Evolutionary conservation across 2,113 vertebrate genomes (phyloP).

Genomic region (Clarias batrachus): DNA sequence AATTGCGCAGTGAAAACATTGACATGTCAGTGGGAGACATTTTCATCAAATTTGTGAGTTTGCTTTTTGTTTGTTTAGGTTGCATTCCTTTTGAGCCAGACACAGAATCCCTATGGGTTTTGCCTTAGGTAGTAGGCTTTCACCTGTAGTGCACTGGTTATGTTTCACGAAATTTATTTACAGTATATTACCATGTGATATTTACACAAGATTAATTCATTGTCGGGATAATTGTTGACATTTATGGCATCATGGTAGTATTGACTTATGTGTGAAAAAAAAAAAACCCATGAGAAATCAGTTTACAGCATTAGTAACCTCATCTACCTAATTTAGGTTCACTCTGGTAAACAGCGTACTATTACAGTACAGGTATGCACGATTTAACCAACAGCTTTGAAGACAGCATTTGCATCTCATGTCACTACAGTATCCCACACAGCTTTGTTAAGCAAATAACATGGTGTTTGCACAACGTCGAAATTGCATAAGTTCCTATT

Average conservation of each 20-base stretch:
- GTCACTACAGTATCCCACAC: no score
- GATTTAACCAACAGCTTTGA: no score
- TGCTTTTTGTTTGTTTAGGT: background rate
- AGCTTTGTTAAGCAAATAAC: no score
- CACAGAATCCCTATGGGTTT: background rate
- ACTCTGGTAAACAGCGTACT: no score
- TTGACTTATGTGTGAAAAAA: background rate
- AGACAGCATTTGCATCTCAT: no score
- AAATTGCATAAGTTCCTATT: no score
- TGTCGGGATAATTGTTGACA: background rate
- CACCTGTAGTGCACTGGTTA: background rate
- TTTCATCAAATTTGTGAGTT: slow-evolving; percentile 71
- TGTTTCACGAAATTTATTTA: background rate
- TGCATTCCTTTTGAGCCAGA: background rate
- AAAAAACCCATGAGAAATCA: no score
- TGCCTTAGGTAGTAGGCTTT: background rate
- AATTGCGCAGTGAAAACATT: slow-evolving; percentile 4
- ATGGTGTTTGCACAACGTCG: no score
- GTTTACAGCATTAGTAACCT: no score
- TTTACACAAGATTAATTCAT: background rate
- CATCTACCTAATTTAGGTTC: no score
- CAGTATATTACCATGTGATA: background rate
- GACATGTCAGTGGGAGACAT: slow-evolving; percentile 68
- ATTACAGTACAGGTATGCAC: no score
- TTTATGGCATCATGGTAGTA: background rate